These are phyloP conservation scores for Taenioides sp. DNA, from an alignment of 2,797 vertebrate species.

Conservation along the genomic window DNA sequence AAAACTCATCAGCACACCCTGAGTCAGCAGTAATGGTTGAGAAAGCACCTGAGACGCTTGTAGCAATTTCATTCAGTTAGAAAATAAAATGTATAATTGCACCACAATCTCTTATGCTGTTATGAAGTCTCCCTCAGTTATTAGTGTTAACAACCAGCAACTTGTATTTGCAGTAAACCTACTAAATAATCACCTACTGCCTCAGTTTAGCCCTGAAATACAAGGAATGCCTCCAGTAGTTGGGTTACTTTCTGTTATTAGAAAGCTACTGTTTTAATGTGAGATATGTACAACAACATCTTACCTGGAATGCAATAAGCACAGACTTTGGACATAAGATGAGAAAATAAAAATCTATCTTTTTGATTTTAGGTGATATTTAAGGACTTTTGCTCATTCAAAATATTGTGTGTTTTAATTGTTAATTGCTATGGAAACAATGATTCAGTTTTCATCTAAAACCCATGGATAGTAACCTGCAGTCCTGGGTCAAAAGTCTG, in stretches of 20 bases:
- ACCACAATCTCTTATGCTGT: not conserved
- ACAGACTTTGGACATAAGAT: too few relatives aligned
- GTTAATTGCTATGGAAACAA: too few relatives aligned
- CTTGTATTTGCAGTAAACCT: not conserved
- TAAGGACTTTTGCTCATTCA: too few relatives aligned
- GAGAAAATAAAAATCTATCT: too few relatives aligned
- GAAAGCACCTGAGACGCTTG: slow-evolving; percentile 43
- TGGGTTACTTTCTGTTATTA: too few relatives aligned
- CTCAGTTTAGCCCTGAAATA: not conserved
- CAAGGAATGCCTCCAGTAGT: not conserved
- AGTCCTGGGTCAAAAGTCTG: not conserved
- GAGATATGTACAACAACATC: too few relatives aligned
- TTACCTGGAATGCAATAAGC: too few relatives aligned
- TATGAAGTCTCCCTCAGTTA: slow-evolving; percentile 7
- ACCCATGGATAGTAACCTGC: too few relatives aligned
- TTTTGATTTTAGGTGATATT: too few relatives aligned
- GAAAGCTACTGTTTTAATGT: too few relatives aligned
- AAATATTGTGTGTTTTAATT: too few relatives aligned
- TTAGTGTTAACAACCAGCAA: slow-evolving; percentile 20
- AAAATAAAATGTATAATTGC: slow-evolving; percentile 43
- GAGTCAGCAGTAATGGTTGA: slow-evolving; percentile 46
- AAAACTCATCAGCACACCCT: slow-evolving; percentile 59
- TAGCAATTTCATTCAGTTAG: slow-evolving; percentile 49
- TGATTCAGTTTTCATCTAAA: too few relatives aligned
- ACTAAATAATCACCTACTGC: not conserved